Conservation (phyloP, 2,797 vertebrate genomes). For the Hylomyscus alleni region DNA sequence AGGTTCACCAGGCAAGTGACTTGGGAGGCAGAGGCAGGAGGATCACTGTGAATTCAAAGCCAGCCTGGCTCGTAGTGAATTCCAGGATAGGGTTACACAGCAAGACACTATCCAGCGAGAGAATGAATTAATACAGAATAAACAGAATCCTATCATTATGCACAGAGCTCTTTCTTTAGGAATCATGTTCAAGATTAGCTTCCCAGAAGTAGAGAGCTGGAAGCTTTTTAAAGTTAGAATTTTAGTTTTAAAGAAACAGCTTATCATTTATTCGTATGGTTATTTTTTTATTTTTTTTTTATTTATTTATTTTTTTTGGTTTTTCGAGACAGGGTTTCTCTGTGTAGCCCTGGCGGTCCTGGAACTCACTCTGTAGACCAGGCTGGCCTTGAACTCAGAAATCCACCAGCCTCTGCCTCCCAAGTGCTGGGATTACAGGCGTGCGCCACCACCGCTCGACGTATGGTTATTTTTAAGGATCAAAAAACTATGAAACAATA, state of each 20-base stretch:
- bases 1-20: too few species aligned
- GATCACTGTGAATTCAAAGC: neutral
- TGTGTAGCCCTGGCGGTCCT: too few species aligned
- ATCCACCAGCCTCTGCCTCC: too few species aligned
- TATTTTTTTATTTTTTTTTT: too few species aligned
- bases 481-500: slow-evolving; percentile 59
- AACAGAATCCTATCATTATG: slow-evolving; percentile 21
- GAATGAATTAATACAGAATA: neutral
- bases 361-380: too few species aligned
- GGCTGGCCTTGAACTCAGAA: too few species aligned
- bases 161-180: slow-evolving; percentile 55
- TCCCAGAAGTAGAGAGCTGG: slow-evolving; percentile 29
- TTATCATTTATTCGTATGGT: slow-evolving; percentile 58
- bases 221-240: slow-evolving; percentile 61
- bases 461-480: neutral
- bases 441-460: too few species aligned
- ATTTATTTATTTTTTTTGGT: too few species aligned
- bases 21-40: neutral
- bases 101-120: neutral
- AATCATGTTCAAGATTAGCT: slow-evolving; percentile 56
- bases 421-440: too few species aligned
- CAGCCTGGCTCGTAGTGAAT: neutral
- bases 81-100: neutral
- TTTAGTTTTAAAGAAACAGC: slow-evolving; percentile 70
- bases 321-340: too few species aligned